Evolutionary conservation across 2,888 invertebrate genomes (phyloP).

Genomic region (Orthosia gothica): DNA sequence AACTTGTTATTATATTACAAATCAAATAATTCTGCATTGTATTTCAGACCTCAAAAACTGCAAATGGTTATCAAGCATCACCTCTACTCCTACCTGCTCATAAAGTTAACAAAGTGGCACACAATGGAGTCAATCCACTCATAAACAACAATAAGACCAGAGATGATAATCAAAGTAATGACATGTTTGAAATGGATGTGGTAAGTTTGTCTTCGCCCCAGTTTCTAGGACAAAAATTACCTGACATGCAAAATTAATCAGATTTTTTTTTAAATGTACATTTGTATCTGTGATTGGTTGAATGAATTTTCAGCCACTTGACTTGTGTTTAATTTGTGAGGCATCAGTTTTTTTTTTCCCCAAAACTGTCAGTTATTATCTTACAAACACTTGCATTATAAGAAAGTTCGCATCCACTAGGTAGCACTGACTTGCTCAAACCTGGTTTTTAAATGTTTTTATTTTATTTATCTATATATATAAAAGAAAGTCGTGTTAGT

Average conservation of each 20-base stretch:
- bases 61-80: constrained; percentile 44
- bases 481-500: too few species aligned
- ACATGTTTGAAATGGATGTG: constrained; percentile 80
- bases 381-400: background rate
- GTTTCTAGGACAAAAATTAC: too few species aligned
- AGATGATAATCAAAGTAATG: constrained; percentile 69
- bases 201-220: constrained; percentile 65
- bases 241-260: too few species aligned
- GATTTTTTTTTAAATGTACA: too few species aligned
- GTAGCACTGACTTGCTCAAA: background rate
- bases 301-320: too few species aligned
- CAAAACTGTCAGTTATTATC: too few species aligned
- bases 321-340: too few species aligned
- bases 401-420: background rate
- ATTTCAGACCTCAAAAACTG: constrained; percentile 55
- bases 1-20: background rate
- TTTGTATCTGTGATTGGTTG: too few species aligned
- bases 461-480: too few species aligned
- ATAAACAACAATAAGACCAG: constrained; percentile 23
- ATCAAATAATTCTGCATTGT: background rate
- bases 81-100: constrained; percentile 58
- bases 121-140: constrained; percentile 40
- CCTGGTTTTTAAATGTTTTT: background rate
- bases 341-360: too few species aligned
- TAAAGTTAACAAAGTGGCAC: constrained; percentile 48